These are phyloP conservation scores for Hirudo medicinalis DNA, from an alignment of 1,140 invertebrate genomes.

Conservation along the genomic window DNA sequence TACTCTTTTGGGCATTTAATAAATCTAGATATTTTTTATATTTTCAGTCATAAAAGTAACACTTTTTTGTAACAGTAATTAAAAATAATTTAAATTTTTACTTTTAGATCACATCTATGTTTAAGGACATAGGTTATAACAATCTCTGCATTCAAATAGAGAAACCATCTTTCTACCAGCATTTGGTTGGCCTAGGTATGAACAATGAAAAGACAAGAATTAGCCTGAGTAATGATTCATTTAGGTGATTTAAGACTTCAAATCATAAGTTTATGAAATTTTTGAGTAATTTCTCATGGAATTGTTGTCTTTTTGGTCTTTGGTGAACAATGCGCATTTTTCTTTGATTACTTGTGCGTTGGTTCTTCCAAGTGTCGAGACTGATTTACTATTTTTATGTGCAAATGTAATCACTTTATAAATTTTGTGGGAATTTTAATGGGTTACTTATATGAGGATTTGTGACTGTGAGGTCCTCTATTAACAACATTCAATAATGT, in stretches of 20 bases:
- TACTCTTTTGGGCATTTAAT: neutral
- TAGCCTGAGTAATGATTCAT: neutral
- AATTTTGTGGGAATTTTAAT: no score
- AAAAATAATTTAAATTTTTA: conserved; percentile 2
- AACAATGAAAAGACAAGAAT: conserved; percentile 26
- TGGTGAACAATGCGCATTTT: no score
- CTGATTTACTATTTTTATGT: no score
- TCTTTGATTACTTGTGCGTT: no score
- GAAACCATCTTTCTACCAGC: conserved; percentile 40
- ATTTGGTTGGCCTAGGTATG: conserved; percentile 38
- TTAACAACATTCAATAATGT: no score
- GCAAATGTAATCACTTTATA: no score
- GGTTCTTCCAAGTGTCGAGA: no score
- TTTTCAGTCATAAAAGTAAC: neutral
- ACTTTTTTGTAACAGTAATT: neutral
- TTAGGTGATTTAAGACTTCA: neutral
- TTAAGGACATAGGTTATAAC: conserved; percentile 37
- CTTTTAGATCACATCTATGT: conserved; percentile 35
- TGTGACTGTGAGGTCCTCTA: no score
- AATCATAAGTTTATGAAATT: no score
- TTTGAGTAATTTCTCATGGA: no score
- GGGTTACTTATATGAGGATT: no score
- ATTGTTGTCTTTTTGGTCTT: no score
- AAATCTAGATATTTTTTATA: neutral
- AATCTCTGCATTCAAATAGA: conserved; percentile 40